Evolutionary conservation across 2,113 vertebrate species (phyloP).

Genomic region (Etheostoma cragini): DNA sequence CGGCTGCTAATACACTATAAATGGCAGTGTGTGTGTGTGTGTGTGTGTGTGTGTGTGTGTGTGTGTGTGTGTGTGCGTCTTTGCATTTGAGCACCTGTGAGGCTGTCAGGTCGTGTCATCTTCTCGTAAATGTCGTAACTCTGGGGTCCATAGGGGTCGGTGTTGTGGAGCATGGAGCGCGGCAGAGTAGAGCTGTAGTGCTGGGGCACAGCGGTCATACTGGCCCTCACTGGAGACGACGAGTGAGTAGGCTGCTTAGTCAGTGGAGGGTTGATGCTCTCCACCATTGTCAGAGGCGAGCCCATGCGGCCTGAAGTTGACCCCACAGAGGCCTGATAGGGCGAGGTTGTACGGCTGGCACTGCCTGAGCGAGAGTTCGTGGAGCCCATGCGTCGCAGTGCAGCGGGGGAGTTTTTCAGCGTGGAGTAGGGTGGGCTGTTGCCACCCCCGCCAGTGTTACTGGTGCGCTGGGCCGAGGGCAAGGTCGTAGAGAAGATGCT

Average conservation of each 20-base stretch:
- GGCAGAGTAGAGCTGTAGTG: slow-evolving; percentile 91
- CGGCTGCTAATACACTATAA: not conserved
- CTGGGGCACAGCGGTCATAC: slow-evolving; percentile 94
- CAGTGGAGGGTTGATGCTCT: slow-evolving; percentile 84
- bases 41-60: slow-evolving; percentile 1
- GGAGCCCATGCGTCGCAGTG: slow-evolving; percentile 88
- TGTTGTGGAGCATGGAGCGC: slow-evolving; percentile 84
- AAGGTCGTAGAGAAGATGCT: slow-evolving; percentile 90
- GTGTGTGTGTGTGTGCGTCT: slow-evolving; percentile 32
- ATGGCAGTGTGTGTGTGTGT: slow-evolving; percentile 6
- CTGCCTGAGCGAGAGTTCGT: slow-evolving; percentile 82
- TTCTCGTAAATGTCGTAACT: slow-evolving; percentile 94
- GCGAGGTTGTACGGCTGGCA: slow-evolving; percentile 82
- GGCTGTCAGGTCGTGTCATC: slow-evolving; percentile 93
- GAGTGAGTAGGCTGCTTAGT: slow-evolving; percentile 84
- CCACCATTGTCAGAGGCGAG: slow-evolving; percentile 88
- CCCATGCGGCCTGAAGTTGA: slow-evolving; percentile 82
- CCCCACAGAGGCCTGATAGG: slow-evolving; percentile 82
- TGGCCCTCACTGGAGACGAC: slow-evolving; percentile 88
- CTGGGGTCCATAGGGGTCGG: slow-evolving; percentile 89
- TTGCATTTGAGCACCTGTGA: slow-evolving; percentile 84
- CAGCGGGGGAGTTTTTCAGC: slow-evolving; percentile 89
- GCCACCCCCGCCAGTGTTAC: slow-evolving; percentile 5
- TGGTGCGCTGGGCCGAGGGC: slow-evolving; percentile 86
- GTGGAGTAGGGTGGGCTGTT: slow-evolving; percentile 85